A percentile compares a stretch with the other conserved stretches of the same genome.
Conservation (phyloP, 2,888 invertebrate species). For the Norana najaformis region DNA sequence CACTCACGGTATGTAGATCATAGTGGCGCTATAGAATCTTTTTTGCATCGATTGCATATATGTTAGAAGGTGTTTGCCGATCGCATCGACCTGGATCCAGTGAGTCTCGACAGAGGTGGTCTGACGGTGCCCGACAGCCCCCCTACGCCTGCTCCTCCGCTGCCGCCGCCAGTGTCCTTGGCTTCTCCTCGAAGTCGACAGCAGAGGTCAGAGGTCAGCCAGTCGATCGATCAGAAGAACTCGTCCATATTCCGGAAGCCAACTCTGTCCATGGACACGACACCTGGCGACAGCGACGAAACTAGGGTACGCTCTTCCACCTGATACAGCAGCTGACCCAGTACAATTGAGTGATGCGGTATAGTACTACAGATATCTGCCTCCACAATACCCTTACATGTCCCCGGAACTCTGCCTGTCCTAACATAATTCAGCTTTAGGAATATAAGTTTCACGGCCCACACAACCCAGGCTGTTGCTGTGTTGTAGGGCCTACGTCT, state of each 20-base stretch:
- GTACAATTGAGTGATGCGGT: no score
- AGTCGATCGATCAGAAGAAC: neutral
- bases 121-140: neutral
- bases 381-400: no score
- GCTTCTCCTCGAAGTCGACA: neutral
- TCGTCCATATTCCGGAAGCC: neutral
- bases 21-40: neutral
- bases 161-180: neutral
- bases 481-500: no score
- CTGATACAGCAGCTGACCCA: no score
- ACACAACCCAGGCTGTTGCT: no score
- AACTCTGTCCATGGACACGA: neutral
- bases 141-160: neutral
- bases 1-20: neutral
- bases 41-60: neutral
- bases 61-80: neutral
- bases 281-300: neutral
- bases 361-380: neutral
- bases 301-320: neutral
- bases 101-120: neutral
- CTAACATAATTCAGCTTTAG: no score
- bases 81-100: neutral
- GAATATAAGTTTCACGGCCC: no score
- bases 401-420: neutral
- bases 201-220: slow-evolving; percentile 10